These are phyloP conservation scores for Mus pahari DNA, from an alignment of 2,113 vertebrate genomes.

Conservation along the genomic window DNA sequence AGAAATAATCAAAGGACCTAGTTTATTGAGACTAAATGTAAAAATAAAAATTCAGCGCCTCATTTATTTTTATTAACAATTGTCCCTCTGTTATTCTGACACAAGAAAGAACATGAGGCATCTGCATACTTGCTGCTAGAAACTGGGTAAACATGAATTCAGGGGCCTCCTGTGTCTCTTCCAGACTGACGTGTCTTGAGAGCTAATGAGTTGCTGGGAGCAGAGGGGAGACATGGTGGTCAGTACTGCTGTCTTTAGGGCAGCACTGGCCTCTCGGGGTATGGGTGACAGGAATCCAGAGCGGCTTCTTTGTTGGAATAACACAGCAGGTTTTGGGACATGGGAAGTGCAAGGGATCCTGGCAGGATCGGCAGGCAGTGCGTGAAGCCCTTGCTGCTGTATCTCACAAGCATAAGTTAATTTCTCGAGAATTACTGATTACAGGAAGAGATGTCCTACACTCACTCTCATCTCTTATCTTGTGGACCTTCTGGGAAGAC, in stretches of 20 bases:
- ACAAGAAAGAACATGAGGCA: background rate
- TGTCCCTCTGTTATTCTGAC: constrained; percentile 3
- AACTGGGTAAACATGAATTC: background rate
- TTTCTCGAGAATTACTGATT: constrained; percentile 43
- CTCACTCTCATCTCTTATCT: constrained; percentile 67
- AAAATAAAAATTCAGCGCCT: background rate
- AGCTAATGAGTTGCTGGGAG: background rate
- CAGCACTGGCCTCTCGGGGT: background rate
- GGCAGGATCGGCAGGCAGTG: background rate
- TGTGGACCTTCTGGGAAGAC: constrained; percentile 66
- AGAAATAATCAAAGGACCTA: background rate
- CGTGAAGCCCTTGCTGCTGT: background rate
- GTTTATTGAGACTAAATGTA: background rate
- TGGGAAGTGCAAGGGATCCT: background rate
- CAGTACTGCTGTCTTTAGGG: background rate
- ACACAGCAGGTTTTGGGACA: background rate
- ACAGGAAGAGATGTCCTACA: constrained; percentile 10
- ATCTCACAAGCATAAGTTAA: background rate
- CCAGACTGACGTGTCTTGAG: background rate
- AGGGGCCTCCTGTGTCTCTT: background rate
- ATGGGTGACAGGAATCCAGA: background rate
- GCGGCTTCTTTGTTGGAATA: background rate
- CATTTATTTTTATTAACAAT: background rate
- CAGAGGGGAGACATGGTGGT: background rate
- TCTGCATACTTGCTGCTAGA: background rate